Conservation (phyloP, 2,797 vertebrate genomes). For the Pyrocephalus nanus region DNA sequence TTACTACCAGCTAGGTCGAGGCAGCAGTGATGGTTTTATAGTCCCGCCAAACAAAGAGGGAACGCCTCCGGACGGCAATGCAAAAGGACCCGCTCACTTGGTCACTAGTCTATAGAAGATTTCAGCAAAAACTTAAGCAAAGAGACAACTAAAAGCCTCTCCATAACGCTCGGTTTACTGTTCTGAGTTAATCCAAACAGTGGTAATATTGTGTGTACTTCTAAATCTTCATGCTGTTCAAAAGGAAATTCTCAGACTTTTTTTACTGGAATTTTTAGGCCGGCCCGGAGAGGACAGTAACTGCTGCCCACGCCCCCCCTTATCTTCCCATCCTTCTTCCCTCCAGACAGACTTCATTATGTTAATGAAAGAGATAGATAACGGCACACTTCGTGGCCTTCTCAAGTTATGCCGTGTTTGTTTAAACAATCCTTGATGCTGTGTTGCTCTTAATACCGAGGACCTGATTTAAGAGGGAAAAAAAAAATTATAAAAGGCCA, state of each 20-base stretch:
- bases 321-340: conserved; percentile 1
- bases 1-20: conserved; percentile 95
- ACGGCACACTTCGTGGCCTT: conserved; percentile 78
- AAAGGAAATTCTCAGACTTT: conserved; percentile 72
- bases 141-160: conserved; percentile 50
- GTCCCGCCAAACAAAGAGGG: conserved; percentile 92
- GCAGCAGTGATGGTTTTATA: conserved; percentile 97
- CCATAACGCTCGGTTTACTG: conserved; percentile 69
- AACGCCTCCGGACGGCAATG: conserved; percentile 81
- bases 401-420: conserved; percentile 76
- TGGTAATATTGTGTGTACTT: conserved; percentile 87
- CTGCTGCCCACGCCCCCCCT: conserved; percentile 53
- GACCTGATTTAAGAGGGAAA: conserved; percentile 65
- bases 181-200: conserved; percentile 84
- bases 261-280: conserved; percentile 80
- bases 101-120: conserved; percentile 98
- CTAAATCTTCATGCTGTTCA: conserved; percentile 78
- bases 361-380: conserved; percentile 78
- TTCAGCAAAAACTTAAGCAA: conserved; percentile 56
- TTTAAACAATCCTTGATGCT: conserved; percentile 75
- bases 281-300: conserved; percentile 71
- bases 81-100: conserved; percentile 90
- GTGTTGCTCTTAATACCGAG: conserved; percentile 70
- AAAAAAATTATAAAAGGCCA: conserved; percentile 56
- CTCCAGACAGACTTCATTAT: conserved; percentile 79